Base-by-base conservation (phyloP, 2,888 invertebrate species). In the Aphidius colemani region DNA sequence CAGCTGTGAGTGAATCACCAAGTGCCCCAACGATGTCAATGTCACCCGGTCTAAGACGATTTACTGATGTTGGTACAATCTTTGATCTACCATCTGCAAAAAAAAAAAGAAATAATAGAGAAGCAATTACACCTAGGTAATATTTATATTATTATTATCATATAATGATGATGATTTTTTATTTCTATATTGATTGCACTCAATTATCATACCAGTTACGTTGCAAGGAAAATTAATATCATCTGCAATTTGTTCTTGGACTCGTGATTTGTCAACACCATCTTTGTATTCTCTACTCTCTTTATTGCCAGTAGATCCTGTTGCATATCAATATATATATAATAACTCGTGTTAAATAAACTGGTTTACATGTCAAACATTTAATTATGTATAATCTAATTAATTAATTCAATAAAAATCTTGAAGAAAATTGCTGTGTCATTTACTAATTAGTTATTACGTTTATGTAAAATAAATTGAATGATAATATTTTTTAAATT, bases 1-100 rank as follows among this genome's bases (percentile, higher is more conserved):
- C 88, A 0, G 87, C 87, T 0, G 87, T 86, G 53, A 89, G 71
- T 0, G 88, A 88, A 74, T 89, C 89, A 0, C 89, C 89, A 75
- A 89, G 79, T 0, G 85, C 86, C 0, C 80, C 88, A 10, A 89
- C 81, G 1, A 88, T 79, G 68, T 88, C 87, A 43, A 89, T 85
- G 74, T 89, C 89, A 6, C 88, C 88, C 0, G 88, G 88, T 55
- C 86, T 81, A 60, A 89, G 70, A 50, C 82, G 76, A 78, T 89
- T 85, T 6, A 88, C 87, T n/a, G 84, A 85, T 1, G 70, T 80
- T 0, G 89, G 88, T 6, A 82, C 74, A 11, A 65, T 65, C 7
- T 64, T 6, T 7, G 80, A 80, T 61, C 75, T 74, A 18, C 73
- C 72, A 44, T 51, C 80, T 75, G 13, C 6, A 43, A 18, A 44